A percentile compares a stretch with the other conserved stretches of the same genome.
phyloP scores from a whole-genome alignment of 1,140 invertebrate genomes.

The Theocolax elegans region DNA sequence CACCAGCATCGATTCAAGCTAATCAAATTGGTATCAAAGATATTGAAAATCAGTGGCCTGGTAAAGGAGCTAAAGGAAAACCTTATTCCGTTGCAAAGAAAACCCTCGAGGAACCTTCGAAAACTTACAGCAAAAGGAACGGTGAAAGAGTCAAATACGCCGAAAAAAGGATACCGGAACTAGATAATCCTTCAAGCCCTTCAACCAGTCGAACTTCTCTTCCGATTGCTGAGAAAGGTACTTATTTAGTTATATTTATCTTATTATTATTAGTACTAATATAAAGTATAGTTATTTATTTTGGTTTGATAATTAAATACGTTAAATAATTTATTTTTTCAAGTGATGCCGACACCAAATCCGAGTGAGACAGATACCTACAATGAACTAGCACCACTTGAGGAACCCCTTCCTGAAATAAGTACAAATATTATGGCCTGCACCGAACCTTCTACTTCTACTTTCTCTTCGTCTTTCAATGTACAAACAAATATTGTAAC shows the following conservation, averaged over 20 bases:
- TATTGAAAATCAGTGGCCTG: conserved; percentile 42
- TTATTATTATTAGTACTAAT: too few species aligned
- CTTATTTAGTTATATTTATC: not conserved
- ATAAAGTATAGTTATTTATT: too few species aligned
- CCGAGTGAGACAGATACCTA: not conserved
- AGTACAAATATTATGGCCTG: not conserved
- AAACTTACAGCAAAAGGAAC: not conserved
- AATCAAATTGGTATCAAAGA: conserved; percentile 55
- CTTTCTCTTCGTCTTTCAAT: not conserved
- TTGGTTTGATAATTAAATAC: too few species aligned
- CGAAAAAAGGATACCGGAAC: conserved; percentile 32
- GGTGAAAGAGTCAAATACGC: conserved; percentile 4
- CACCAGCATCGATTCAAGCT: conserved; percentile 55
- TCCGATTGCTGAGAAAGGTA: conserved; percentile 28
- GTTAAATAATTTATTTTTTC: not conserved
- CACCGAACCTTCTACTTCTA: not conserved
- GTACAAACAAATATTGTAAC: conserved; percentile 1
- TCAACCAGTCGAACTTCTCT: not conserved
- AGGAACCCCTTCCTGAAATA: not conserved
- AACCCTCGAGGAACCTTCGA: not conserved
- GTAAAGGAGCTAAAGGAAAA: conserved; percentile 16
- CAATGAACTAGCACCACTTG: not conserved
- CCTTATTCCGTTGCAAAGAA: not conserved
- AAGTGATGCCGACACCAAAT: not conserved
- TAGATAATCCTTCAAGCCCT: conserved; percentile 10